phyloP scores from a whole-genome alignment of 2,888 invertebrate genomes.

The Phlogophora meticulosa region DNA sequence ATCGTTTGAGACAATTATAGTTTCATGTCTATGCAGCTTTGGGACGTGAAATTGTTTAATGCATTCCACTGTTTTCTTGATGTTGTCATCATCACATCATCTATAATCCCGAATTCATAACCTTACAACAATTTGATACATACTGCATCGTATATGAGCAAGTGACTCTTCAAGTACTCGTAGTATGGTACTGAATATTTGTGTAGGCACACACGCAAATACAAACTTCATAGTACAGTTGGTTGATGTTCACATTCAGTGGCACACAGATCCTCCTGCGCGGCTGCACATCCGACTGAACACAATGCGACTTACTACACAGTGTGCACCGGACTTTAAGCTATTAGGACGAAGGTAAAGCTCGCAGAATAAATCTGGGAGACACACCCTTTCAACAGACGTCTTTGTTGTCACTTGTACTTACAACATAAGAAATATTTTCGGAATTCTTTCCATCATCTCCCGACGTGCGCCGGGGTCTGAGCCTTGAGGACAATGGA shows the following conservation, averaged over 20 bases:
- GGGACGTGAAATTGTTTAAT: constrained; percentile 1
- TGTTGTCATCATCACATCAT: constrained; percentile 11
- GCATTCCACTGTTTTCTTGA: constrained; percentile 12
- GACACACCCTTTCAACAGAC: constrained; percentile 56
- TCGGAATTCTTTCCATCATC: constrained; percentile 49
- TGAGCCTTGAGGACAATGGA: constrained; percentile 53
- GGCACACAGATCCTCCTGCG: constrained; percentile 27
- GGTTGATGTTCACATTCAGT: constrained; percentile 41
- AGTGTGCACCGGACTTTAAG: constrained; percentile 37
- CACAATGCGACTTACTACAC: constrained; percentile 35
- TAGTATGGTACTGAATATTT: constrained; percentile 26
- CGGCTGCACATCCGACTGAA: constrained; percentile 30
- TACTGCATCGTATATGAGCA: constrained; percentile 4
- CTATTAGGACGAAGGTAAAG: constrained; percentile 48
- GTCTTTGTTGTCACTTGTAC: constrained; percentile 56
- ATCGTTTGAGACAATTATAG: neutral
- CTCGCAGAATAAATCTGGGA: constrained; percentile 46
- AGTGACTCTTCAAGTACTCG: constrained; percentile 12
- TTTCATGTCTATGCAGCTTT: constrained; percentile 17
- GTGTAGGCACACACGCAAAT: constrained; percentile 21
- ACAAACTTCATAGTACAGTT: constrained; percentile 35
- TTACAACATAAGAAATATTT: constrained; percentile 49
- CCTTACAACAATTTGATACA: constrained; percentile 5
- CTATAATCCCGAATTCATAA: neutral
- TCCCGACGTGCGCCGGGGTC: constrained; percentile 42